Evolutionary conservation across 2,113 vertebrate genomes (phyloP).

Genomic region (Chrysemys picta): DNA sequence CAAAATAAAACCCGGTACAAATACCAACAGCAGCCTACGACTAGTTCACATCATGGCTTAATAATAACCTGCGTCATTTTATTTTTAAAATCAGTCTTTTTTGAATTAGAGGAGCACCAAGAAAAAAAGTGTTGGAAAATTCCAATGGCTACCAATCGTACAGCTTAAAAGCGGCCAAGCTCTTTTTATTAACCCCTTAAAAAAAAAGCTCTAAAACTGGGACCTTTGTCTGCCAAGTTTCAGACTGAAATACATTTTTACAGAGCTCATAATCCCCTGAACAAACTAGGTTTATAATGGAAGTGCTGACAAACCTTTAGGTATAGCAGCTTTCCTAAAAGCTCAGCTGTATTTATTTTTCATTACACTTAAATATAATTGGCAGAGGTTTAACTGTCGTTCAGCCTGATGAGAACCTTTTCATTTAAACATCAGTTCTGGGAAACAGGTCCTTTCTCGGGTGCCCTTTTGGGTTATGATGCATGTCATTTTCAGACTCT

Average conservation of each 20-base stretch:
- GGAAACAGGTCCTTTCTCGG: slow-evolving; percentile 56
- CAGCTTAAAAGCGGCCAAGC: slow-evolving; percentile 52
- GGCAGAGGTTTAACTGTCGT: slow-evolving; percentile 68
- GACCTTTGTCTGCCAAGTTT: slow-evolving; percentile 76
- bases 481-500: slow-evolving; percentile 34
- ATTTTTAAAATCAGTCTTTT: slow-evolving; percentile 67
- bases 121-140: slow-evolving; percentile 64
- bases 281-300: slow-evolving; percentile 79
- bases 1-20: slow-evolving; percentile 66
- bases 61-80: slow-evolving; percentile 74
- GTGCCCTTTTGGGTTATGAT: slow-evolving; percentile 22
- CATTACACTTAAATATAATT: slow-evolving; percentile 83
- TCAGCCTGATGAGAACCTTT: slow-evolving; percentile 74
- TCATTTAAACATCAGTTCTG: slow-evolving; percentile 70
- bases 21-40: slow-evolving; percentile 63
- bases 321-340: slow-evolving; percentile 74
- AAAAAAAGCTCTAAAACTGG: slow-evolving; percentile 58
- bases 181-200: slow-evolving; percentile 49
- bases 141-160: slow-evolving; percentile 67
- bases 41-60: slow-evolving; percentile 71
- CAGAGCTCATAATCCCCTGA: slow-evolving; percentile 78
- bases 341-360: slow-evolving; percentile 85
- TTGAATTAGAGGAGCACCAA: slow-evolving; percentile 49
- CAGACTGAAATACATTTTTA: slow-evolving; percentile 79
- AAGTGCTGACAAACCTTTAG: slow-evolving; percentile 81